Conservation (phyloP, 2,113 vertebrate species). For the Spea bombifrons region DNA sequence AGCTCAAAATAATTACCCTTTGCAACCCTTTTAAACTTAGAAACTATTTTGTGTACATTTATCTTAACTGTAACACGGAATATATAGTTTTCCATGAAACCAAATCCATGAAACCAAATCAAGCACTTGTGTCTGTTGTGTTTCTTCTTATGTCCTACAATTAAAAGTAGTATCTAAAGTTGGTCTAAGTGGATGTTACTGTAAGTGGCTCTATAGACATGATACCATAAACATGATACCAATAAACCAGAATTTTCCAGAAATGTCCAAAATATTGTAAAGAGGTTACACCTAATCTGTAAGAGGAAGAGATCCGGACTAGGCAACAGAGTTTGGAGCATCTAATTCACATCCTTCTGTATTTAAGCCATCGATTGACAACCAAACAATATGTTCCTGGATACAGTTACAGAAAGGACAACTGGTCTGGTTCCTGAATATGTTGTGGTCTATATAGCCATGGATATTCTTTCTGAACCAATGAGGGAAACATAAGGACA, state of each 20-base stretch:
- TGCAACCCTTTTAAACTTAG: no score
- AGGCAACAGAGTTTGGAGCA: neutral
- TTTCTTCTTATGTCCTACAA: no score
- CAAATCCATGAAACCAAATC: no score
- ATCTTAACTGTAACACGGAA: no score
- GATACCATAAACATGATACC: neutral
- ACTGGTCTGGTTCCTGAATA: neutral
- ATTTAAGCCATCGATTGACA: neutral
- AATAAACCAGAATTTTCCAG: neutral
- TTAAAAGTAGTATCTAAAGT: no score
- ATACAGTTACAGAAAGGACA: neutral
- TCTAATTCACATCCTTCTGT: neutral
- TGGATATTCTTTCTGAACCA: slow-evolving; percentile 20
- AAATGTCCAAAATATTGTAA: slow-evolving; percentile 19
- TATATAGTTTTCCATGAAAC: no score
- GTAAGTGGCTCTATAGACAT: no score
- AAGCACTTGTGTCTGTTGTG: no score
- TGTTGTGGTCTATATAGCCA: slow-evolving; percentile 11
- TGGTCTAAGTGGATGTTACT: no score
- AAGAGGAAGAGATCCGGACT: neutral
- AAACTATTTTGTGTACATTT: no score
- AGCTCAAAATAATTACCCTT: no score
- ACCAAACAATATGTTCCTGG: slow-evolving; percentile 11
- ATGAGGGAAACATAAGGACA: slow-evolving; percentile 16
- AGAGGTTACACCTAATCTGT: slow-evolving; percentile 25